Evolutionary conservation across 2,888 invertebrate species (phyloP), one percentile per base, ranked within the genome.

Genomic region (Beris morrisii): DNA sequence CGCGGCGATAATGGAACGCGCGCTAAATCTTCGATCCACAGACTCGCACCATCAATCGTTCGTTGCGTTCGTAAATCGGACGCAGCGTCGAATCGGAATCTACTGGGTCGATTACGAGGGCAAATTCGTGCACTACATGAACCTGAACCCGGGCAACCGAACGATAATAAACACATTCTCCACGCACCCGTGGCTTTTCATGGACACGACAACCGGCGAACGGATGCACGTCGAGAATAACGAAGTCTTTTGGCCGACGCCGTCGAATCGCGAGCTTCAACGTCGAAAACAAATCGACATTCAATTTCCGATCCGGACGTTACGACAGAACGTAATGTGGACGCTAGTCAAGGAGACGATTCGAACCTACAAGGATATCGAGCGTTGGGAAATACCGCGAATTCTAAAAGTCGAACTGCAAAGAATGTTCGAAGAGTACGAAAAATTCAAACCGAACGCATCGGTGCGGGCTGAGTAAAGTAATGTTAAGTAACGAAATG

Each of bases 171-270:
- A 91, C 73, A 91, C 94, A 0, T 95, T 83, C 76, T 86, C 87
- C 12, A 88, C 88, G 0, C 94, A 95, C 80, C 91, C 92, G 0
- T 95, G 94, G 93, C 86, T 93, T 69, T 93, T 92, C 75, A 82
- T 87, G 1, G 92, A 93, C 76, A 79, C 84, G 0, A 78, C 83
- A 0, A 90, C 91, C 0, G 85, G 85, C 57, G 91, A 92, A 73
- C 83, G 85, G 46, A 80, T 88, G 77, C 83, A 85, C 7, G 84
- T 89, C 0, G 84, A 84, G 69, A 81, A 85, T 73, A 77, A 82
- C 71, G 70, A 78, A 63, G 76, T 85, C 57, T 84, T 84, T 76
- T 75, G 83, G 72, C 84, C 82, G 0, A 74, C 74, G 67, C 73
- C 77, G 13, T 76, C 75, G 57, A 66, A 72, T 1, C 73, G 72